Conservation (phyloP, 2,888 invertebrate genomes). For the Nomada lathburiana region DNA sequence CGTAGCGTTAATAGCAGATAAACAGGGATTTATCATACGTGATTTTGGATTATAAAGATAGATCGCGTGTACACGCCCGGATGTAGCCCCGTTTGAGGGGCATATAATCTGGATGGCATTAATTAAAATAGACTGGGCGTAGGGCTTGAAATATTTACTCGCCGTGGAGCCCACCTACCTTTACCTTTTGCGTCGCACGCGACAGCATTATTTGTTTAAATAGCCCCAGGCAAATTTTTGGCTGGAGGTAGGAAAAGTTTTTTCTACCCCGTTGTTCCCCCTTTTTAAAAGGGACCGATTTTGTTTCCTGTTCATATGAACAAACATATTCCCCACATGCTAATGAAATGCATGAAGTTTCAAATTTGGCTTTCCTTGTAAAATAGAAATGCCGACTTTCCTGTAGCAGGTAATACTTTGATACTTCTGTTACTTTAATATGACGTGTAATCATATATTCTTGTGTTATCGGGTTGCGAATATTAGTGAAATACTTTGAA, state of each 20-base stretch:
- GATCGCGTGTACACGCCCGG: not conserved
- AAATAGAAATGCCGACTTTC: too few relatives aligned
- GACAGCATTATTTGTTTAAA: slow-evolving; percentile 9
- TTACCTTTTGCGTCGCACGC: not conserved
- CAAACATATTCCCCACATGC: not conserved
- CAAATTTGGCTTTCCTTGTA: too few relatives aligned
- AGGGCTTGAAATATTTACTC: slow-evolving; percentile 25
- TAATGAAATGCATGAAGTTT: not conserved
- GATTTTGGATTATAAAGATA: slow-evolving; percentile 22
- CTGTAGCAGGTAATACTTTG: too few relatives aligned
- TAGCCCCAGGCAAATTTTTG: not conserved
- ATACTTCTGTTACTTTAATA: too few relatives aligned
- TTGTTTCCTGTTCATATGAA: not conserved
- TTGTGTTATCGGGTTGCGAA: too few relatives aligned
- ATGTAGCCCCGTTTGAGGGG: slow-evolving; percentile 9
- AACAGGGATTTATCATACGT: slow-evolving; percentile 22
- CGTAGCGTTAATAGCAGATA: not conserved
- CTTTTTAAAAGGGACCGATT: not conserved
- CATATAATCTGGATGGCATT: slow-evolving; percentile 25
- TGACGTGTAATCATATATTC: too few relatives aligned
- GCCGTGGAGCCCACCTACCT: not conserved
- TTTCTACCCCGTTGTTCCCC: too few relatives aligned
- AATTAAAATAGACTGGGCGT: slow-evolving; percentile 34
- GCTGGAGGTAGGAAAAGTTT: not conserved
- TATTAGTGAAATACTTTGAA: too few relatives aligned